phyloP scores from a whole-genome alignment of 2,797 vertebrate genomes.

The Paguma larvata region DNA sequence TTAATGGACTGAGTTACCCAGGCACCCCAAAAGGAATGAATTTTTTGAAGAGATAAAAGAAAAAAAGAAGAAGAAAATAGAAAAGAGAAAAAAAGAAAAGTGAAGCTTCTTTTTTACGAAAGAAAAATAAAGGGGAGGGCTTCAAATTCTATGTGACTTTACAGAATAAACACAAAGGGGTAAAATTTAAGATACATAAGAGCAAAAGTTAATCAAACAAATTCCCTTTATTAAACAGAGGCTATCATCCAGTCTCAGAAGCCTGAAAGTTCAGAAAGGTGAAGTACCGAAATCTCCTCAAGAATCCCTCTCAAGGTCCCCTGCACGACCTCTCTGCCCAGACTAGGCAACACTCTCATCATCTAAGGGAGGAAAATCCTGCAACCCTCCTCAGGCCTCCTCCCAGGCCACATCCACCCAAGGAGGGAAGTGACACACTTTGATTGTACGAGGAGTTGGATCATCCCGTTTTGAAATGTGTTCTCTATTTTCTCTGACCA shows the following conservation, averaged over 20 bases:
- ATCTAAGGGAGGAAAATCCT: not conserved
- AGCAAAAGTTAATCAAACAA: not conserved
- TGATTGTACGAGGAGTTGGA: not conserved
- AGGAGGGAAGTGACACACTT: not conserved
- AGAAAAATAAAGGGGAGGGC: not conserved
- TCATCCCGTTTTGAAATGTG: not conserved
- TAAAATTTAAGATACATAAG: not conserved
- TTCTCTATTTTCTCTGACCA: conserved; percentile 14
- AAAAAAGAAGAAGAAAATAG: not conserved
- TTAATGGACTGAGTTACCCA: too few relatives aligned
- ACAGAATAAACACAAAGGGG: conserved; percentile 12
- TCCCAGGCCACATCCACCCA: not conserved
- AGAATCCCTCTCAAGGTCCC: not conserved
- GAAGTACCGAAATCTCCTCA: not conserved
- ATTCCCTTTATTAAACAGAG: not conserved
- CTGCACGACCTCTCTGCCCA: not conserved
- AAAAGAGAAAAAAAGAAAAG: not conserved
- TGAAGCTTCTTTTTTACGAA: not conserved
- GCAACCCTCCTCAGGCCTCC: not conserved
- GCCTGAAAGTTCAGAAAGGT: not conserved
- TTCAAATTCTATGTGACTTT: not conserved
- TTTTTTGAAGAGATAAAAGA: not conserved
- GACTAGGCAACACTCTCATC: not conserved
- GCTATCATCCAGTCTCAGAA: not conserved
- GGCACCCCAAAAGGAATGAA: not conserved